These are phyloP conservation scores for Micronycteris hirsuta DNA, from an alignment of 2,113 vertebrate species.

Conservation along the genomic window DNA sequence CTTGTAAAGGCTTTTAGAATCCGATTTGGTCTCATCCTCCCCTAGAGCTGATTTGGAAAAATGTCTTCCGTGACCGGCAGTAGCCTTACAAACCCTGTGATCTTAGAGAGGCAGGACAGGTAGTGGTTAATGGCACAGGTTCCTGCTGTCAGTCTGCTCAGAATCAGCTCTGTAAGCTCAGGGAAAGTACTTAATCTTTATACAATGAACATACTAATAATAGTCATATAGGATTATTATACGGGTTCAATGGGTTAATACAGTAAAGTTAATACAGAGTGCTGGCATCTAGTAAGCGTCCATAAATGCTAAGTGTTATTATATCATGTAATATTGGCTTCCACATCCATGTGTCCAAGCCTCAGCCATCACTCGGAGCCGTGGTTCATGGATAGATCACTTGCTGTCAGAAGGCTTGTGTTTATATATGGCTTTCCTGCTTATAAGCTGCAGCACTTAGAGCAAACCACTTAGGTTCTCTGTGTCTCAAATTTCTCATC, in stretches of 20 bases:
- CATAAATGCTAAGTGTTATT: not conserved
- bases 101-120: not conserved
- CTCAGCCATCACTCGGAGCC: not conserved
- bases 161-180: not conserved
- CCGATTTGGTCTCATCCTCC: not conserved
- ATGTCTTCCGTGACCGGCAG: not conserved
- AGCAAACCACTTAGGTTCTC: conserved; percentile 7
- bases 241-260: not conserved
- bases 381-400: not conserved
- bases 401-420: not conserved
- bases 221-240: not conserved
- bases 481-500: conserved; percentile 56
- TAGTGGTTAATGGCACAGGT: not conserved
- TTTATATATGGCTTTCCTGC: not conserved
- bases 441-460: not conserved
- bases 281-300: not conserved
- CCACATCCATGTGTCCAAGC: not conserved
- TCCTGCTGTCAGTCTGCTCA: not conserved
- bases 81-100: rapidly evolving
- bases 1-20: not conserved
- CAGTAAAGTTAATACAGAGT: not conserved
- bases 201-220: not conserved
- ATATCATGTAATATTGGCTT: not conserved
- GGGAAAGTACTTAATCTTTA: not conserved
- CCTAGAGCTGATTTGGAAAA: not conserved